A percentile compares a stretch with the other conserved stretches of the same genome.
Conservation (phyloP, 2,797 vertebrate species). For the Notoglanidium macrostoma region DNA sequence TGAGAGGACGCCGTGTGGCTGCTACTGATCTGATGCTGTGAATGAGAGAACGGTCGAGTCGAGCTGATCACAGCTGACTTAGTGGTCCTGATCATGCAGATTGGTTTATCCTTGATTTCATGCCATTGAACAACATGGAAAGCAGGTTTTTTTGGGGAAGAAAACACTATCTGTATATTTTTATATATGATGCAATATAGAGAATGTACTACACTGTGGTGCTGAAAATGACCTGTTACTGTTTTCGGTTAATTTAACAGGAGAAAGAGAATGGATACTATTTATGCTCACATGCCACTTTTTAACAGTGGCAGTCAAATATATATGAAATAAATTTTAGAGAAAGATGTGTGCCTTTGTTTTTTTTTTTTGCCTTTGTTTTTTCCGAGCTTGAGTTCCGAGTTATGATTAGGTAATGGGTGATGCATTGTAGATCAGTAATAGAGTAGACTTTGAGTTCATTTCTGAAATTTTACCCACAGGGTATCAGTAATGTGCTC, state of each 20-base stretch:
- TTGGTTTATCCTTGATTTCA: slow-evolving; percentile 72
- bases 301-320: slow-evolving; percentile 73
- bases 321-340: slow-evolving; percentile 68
- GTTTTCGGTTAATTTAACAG: slow-evolving; percentile 77
- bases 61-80: slow-evolving; percentile 52
- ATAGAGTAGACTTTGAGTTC: not conserved
- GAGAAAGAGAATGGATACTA: slow-evolving; percentile 72
- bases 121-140: slow-evolving; percentile 80
- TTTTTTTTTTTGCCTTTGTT: slow-evolving; percentile 7
- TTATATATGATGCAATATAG: slow-evolving; percentile 84
- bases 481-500: not conserved
- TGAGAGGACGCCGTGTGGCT: slow-evolving; percentile 58
- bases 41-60: slow-evolving; percentile 64
- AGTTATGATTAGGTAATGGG: not conserved
- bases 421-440: not conserved
- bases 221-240: slow-evolving; percentile 81
- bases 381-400: not conserved
- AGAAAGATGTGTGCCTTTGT: no score
- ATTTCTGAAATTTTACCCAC: not conserved
- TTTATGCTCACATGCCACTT: slow-evolving; percentile 78
- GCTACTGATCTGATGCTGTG: slow-evolving; percentile 76
- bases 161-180: slow-evolving; percentile 79
- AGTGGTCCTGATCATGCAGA: slow-evolving; percentile 58
- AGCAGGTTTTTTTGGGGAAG: slow-evolving; percentile 77
- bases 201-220: slow-evolving; percentile 83